Base-by-base conservation (phyloP, 2,888 invertebrate species). In the Dendrolimus pini region DNA sequence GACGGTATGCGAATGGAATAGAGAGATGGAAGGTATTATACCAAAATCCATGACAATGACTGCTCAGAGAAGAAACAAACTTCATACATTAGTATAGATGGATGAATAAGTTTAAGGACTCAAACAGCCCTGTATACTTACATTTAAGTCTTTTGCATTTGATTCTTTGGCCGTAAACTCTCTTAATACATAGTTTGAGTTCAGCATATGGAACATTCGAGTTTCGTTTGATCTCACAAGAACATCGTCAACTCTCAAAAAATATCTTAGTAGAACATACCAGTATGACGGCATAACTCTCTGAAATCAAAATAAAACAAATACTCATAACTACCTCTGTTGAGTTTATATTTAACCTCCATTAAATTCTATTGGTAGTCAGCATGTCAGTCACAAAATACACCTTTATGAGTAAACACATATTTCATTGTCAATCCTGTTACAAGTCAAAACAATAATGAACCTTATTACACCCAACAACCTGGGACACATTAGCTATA, bases 211-310 rank as follows among this genome's bases (percentile, higher is more conserved):
- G 75, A 96, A 96, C 77, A 96, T 93, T 66, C 98, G 92, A 0
- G 98, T 98, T 77, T 99, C 99, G 71, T 96, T 94, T 53, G 98
- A 93, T 65, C 96, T 92, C 1, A 98, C 93, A 82, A 99, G 87
- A 1, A 99, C 98, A 77, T 96, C 94, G 79, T 99, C 99, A 1
- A 99, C 97, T 72, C 99, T 93, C 62, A 99, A 89, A 83, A 98
- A 99, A 79, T 96, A 97, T 67, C 99, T 93, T 60, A 97, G 85
- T 8, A 99, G 91, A 56, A 98, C 93, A 80, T 97, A 99, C 90
- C 97, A 98, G 65, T 97, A 96, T 53, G 94, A 93, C 0, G 97
- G 97, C 99, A 99, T 99, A 1, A 98, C 98, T 75, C 99, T 94
- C 98, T 98, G 90, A 60, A 69, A 78, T 66, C 9, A 56, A 56